Evolutionary conservation across 2,113 vertebrate species (phyloP).

Genomic region (Pandion haliaetus): DNA sequence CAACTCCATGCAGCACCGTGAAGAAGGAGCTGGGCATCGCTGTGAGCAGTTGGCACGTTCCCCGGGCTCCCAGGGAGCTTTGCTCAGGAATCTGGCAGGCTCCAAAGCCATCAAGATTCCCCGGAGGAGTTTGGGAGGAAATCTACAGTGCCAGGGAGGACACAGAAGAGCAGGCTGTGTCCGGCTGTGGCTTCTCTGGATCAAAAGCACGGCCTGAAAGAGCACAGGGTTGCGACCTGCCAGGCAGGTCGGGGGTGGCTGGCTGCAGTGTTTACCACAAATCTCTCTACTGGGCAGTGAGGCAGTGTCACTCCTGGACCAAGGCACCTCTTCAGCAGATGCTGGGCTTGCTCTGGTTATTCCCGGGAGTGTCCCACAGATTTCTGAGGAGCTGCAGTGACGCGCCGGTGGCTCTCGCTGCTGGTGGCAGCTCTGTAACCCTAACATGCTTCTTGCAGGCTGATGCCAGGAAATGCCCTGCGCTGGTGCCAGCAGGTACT

Average conservation of each 20-base stretch:
- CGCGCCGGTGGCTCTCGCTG: background rate
- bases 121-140: background rate
- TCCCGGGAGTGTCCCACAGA: background rate
- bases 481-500: slow-evolving; percentile 60
- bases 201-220: background rate
- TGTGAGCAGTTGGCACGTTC: background rate
- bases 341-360: background rate
- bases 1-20: rapidly evolving
- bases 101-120: background rate
- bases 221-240: background rate
- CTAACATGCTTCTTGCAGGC: slow-evolving; percentile 73
- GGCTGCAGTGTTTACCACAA: background rate
- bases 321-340: background rate
- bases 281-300: background rate
- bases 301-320: background rate
- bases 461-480: slow-evolving; percentile 69
- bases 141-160: background rate
- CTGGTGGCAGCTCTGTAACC: slow-evolving; percentile 3
- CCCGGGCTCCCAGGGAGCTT: background rate
- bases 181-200: background rate
- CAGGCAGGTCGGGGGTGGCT: background rate
- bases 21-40: background rate
- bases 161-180: background rate
- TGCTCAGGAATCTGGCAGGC: background rate
- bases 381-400: background rate